Base-by-base conservation (phyloP, 2,888 invertebrate species). In the Keiferia lycopersicella region DNA sequence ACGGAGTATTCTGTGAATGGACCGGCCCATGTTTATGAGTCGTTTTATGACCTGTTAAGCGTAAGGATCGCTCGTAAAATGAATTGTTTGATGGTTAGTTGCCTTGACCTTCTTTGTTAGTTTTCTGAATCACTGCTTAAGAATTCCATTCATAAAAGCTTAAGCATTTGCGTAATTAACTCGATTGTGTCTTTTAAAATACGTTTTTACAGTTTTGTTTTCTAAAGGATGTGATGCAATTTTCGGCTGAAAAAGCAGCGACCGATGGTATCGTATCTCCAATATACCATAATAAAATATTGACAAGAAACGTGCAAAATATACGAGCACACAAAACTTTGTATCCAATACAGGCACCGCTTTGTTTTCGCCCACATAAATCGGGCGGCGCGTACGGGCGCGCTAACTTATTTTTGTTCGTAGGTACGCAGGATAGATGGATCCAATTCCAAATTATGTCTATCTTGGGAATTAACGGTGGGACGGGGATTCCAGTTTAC, bases 361-460 rank as follows among this genome's bases (percentile, higher is more conserved):
- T 84, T 85, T 86, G 83, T 86, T 88, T 88, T 86, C 84, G 81
- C 82, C 78, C 77, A 79, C 85, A 88, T 87, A 88, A 88, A 88
- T 87, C 83, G 80, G 73, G 70, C 74, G 51, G 75, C 71, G 79
- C 76, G 78, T 79, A 80, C 70, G 75, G 73, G 70, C 78, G 78
- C 78, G 83, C 82, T 84, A 86, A 87, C 86, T 87, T 89, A 91
- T 90, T 89, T 91, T 87, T 87, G 88, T 88, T 83, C 87, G 87
- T 82, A 87, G 84, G 83, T 83, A 84, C 83, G 74, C 81, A 86
- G 87, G 90, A 92, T 92, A 91, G 90, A 92, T 92, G 91, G 89
- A 92, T 92, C 92, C 92, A 92, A 92, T 92, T 92, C 91, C 90
- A 91, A 92, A 91, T 92, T 92, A 92, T 92, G 90, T 91, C 87